phyloP scores from a whole-genome alignment of 2,888 invertebrate species.

The Drosophila anomelani region DNA sequence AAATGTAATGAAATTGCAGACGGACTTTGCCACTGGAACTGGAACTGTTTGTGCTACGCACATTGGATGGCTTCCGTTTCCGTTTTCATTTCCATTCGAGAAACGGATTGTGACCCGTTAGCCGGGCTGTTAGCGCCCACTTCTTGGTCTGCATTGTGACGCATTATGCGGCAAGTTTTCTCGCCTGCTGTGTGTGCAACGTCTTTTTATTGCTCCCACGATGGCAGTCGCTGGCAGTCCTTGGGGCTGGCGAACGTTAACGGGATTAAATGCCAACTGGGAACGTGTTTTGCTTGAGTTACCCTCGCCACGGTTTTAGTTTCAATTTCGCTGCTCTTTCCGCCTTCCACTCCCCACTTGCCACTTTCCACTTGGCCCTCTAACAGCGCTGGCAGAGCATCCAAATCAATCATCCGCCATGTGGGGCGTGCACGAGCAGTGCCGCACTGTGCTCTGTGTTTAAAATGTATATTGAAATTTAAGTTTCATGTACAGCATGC shows the following conservation, averaged over 20 bases:
- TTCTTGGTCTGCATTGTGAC: constrained; percentile 47
- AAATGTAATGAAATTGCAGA: constrained; percentile 72
- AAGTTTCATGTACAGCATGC: constrained; percentile 44
- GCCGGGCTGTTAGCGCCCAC: constrained; percentile 22
- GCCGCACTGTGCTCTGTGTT: constrained; percentile 6
- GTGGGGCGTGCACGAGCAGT: constrained; percentile 32
- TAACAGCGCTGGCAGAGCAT: constrained; percentile 24
- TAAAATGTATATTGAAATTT: constrained; percentile 39
- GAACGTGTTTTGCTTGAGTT: constrained; percentile 24
- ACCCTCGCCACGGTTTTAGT: constrained; percentile 6
- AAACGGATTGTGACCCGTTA: constrained; percentile 12
- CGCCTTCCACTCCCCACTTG: not conserved
- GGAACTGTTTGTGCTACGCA: constrained; percentile 51
- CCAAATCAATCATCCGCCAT: constrained; percentile 68
- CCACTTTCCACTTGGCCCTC: not conserved
- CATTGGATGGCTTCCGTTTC: constrained; percentile 42
- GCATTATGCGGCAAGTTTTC: constrained; percentile 65
- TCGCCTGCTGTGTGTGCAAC: constrained; percentile 55
- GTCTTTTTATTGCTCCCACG: constrained; percentile 47
- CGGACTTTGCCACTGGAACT: constrained; percentile 25
- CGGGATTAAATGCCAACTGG: constrained; percentile 57
- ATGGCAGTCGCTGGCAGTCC: not conserved
- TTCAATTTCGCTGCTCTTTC: constrained; percentile 2
- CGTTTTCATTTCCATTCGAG: constrained; percentile 11
- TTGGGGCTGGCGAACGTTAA: constrained; percentile 21